Evolutionary conservation across 30 jellyfish, hydroid and myxozoan species (phyloP).

Genomic region (Pseudorhiza aurosa): DNA sequence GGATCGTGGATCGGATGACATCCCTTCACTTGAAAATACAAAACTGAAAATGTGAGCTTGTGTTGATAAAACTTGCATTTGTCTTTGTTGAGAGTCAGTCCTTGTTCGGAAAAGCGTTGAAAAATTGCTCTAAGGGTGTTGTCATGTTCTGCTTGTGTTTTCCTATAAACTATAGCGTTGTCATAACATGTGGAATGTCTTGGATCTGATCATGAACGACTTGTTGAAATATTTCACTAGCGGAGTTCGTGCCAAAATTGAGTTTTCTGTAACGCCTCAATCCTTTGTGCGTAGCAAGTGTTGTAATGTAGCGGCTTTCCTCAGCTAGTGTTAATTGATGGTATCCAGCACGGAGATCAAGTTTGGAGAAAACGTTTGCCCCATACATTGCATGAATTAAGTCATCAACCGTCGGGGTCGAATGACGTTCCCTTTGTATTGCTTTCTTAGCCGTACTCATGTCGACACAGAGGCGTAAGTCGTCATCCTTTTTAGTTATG

Average conservation of each 20-base stretch:
- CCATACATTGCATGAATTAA: slow-evolving; percentile 23
- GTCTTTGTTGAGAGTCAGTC: slow-evolving; percentile 23
- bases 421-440: slow-evolving; percentile 16
- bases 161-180: slow-evolving; percentile 7
- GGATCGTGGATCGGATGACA: slow-evolving; percentile 23
- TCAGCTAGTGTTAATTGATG: slow-evolving; percentile 14
- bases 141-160: slow-evolving; percentile 25
- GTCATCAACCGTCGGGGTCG: slow-evolving; percentile 24
- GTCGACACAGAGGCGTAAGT: slow-evolving; percentile 6
- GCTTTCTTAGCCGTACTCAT: slow-evolving; percentile 8
- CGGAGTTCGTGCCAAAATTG: slow-evolving; percentile 24
- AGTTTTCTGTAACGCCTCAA: slow-evolving; percentile 13
- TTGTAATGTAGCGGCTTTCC: slow-evolving; percentile 37
- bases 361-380: slow-evolving; percentile 35
- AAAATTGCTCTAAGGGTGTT: background rate
- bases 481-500: slow-evolving; percentile 21
- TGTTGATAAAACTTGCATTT: slow-evolving; percentile 1
- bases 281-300: slow-evolving; percentile 35
- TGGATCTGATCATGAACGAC: slow-evolving; percentile 19
- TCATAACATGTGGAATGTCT: slow-evolving; percentile 23
- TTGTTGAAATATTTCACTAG: slow-evolving; percentile 44
- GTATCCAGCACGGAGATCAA: slow-evolving; percentile 33
- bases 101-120: background rate
- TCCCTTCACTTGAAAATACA: slow-evolving; percentile 33
- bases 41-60: slow-evolving; percentile 31